Percentiles rank a stretch among this genome's conserved stretches.
These are phyloP conservation scores for Lasioglossum vierecki DNA, from an alignment of 2,888 invertebrate species.

Conservation along the genomic window DNA sequence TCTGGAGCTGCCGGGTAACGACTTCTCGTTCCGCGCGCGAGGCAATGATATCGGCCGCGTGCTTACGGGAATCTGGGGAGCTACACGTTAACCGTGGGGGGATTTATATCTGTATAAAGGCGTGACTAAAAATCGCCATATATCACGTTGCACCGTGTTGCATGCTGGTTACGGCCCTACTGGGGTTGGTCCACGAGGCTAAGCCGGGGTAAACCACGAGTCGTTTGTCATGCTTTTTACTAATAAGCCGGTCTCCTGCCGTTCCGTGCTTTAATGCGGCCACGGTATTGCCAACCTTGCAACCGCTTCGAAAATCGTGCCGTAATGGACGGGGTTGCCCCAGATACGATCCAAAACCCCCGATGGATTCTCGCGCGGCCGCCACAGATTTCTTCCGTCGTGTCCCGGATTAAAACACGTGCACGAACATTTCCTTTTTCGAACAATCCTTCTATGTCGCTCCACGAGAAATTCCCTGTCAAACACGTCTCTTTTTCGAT, in stretches of 20 bases:
- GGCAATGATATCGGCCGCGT: slow-evolving; percentile 44
- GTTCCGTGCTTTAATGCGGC: slow-evolving; percentile 69
- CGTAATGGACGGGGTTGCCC: slow-evolving; percentile 21
- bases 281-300: slow-evolving; percentile 60
- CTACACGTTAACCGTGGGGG: slow-evolving; percentile 72
- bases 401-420: neutral
- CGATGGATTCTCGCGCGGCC: neutral
- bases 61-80: slow-evolving; percentile 73
- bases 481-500: neutral
- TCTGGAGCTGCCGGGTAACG: slow-evolving; percentile 25
- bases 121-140: slow-evolving; percentile 81
- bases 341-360: neutral
- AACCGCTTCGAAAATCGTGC: slow-evolving; percentile 49
- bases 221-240: slow-evolving; percentile 81
- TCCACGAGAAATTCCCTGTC: neutral
- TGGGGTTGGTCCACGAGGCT: slow-evolving; percentile 75
- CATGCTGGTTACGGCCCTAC: slow-evolving; percentile 75
- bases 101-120: slow-evolving; percentile 80
- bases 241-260: slow-evolving; percentile 76
- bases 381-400: neutral
- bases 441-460: neutral
- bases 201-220: slow-evolving; percentile 78
- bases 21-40: slow-evolving; percentile 21
- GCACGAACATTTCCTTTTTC: neutral
- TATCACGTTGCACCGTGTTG: slow-evolving; percentile 76